Percentiles rank a stretch among this genome's conserved stretches.
Evolutionary conservation across 2,888 invertebrate species (phyloP).

Genomic region (Tachina fera): DNA sequence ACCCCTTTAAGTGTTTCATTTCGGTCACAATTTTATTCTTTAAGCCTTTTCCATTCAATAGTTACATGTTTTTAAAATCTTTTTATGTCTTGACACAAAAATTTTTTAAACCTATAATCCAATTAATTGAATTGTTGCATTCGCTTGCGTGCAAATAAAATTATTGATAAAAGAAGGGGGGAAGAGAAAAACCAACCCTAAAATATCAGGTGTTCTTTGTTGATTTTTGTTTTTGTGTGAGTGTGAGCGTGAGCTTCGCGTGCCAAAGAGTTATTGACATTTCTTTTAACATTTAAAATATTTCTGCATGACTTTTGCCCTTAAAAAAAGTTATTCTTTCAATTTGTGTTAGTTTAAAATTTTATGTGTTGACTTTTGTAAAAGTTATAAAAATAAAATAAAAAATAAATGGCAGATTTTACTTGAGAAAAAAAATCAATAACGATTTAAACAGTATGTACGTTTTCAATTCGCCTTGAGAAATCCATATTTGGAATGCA

Average conservation of each 20-base stretch:
- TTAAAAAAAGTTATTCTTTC: conserved; percentile 6
- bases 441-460: no score
- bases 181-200: not conserved
- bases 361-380: conserved; percentile 26
- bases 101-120: conserved; percentile 15
- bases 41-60: no score
- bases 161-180: not conserved
- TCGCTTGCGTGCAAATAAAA: not conserved
- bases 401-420: no score
- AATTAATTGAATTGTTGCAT: conserved; percentile 16
- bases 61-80: not conserved
- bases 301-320: conserved; percentile 2
- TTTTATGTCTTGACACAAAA: not conserved
- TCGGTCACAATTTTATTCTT: no score
- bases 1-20: no score
- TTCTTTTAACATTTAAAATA: not conserved
- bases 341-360: not conserved
- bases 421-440: no score
- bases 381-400: no score
- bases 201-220: not conserved
- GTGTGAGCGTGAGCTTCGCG: conserved; percentile 7
- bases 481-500: no score
- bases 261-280: conserved; percentile 54
- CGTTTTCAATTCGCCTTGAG: no score
- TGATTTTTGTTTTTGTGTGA: not conserved